A percentile compares a stretch with the other conserved stretches of the same genome.
Conservation (phyloP, 1,140 invertebrate species). For the Vanessa tameamea region DNA sequence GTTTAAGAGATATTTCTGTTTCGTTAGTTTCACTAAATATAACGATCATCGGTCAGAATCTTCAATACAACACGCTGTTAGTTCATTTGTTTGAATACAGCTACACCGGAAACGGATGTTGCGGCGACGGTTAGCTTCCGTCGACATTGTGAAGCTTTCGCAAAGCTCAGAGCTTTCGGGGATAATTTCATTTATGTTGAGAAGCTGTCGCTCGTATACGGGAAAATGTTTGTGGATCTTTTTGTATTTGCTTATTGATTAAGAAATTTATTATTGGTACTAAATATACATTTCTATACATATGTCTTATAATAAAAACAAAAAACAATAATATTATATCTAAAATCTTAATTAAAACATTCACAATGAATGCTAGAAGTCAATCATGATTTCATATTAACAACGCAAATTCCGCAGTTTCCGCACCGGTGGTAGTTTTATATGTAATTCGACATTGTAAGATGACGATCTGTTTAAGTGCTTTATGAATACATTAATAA, state of each 20-base stretch:
- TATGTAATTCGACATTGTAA: too few relatives aligned
- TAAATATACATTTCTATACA: neutral
- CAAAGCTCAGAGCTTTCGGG: slow-evolving; percentile 5
- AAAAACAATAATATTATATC: too few relatives aligned
- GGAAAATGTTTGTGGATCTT: neutral
- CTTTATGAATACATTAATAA: too few relatives aligned
- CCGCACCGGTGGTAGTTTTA: too few relatives aligned
- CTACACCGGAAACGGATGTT: slow-evolving; percentile 23
- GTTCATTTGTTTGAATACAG: slow-evolving; percentile 22
- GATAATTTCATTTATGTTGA: slow-evolving; percentile 15
- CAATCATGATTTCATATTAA: too few relatives aligned
- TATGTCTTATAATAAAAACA: too few relatives aligned
- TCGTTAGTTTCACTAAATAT: neutral
- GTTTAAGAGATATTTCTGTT: too few relatives aligned
- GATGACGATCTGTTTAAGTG: too few relatives aligned
- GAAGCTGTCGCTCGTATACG: neutral
- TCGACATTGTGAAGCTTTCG: slow-evolving; percentile 11
- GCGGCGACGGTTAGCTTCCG: slow-evolving; percentile 27
- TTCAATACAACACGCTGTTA: slow-evolving; percentile 9
- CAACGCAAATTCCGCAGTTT: too few relatives aligned
- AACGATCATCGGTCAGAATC: neutral
- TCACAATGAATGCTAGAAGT: too few relatives aligned
- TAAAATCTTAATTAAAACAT: too few relatives aligned
- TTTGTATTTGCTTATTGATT: neutral
- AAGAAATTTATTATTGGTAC: neutral